These are phyloP conservation scores for Tapirus indicus DNA, from an alignment of 2,797 vertebrate species.

Conservation along the genomic window DNA sequence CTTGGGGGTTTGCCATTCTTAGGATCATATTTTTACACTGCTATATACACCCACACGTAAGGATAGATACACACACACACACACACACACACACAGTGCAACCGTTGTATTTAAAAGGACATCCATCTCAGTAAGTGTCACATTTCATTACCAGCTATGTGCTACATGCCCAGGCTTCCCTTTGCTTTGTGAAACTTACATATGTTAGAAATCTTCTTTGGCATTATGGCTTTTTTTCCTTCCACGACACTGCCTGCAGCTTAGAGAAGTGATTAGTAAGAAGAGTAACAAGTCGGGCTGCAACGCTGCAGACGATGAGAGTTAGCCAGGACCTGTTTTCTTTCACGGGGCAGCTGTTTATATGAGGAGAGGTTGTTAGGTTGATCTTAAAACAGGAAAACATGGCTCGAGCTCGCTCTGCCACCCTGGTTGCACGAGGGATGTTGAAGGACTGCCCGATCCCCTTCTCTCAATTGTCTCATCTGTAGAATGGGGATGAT, in stretches of 20 bases:
- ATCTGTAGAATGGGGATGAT: not conserved
- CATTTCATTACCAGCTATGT: not conserved
- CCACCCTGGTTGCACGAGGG: accelerated
- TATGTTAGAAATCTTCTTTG: not conserved
- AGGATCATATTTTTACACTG: not conserved
- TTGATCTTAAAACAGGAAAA: not conserved
- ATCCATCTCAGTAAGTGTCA: not conserved
- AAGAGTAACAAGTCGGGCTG: not conserved
- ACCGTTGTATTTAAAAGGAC: not conserved
- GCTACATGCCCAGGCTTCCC: not conserved
- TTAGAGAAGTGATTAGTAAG: not conserved
- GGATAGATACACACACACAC: not conserved
- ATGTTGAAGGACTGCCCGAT: accelerated
- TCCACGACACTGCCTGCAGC: not conserved
- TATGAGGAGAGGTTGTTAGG: not conserved
- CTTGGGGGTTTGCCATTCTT: not conserved
- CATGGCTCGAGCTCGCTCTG: accelerated
- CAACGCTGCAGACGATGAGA: accelerated
- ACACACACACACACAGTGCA: too few species aligned
- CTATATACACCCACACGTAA: not conserved
- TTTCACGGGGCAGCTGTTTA: not conserved
- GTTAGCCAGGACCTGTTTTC: not conserved
- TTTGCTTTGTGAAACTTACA: not conserved
- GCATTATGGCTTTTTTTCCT: not conserved
- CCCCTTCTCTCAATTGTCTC: not conserved